Percentiles rank a stretch among this genome's conserved stretches.
These are phyloP conservation scores for Puntigrus tetrazona DNA, from an alignment of 2,113 vertebrate species.

Conservation along the genomic window DNA sequence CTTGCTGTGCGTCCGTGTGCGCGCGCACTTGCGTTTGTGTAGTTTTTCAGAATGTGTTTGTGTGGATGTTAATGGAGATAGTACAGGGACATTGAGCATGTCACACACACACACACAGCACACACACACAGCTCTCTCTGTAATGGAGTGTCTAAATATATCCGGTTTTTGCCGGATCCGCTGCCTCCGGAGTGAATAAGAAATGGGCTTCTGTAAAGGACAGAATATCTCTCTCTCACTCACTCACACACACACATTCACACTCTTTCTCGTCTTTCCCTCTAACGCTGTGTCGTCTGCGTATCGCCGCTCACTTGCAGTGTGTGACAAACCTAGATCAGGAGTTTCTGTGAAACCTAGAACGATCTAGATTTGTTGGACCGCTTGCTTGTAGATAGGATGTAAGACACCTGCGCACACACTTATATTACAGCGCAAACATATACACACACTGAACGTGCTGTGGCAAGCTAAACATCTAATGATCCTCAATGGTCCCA, in stretches of 20 bases:
- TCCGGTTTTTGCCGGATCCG: slow-evolving; percentile 56
- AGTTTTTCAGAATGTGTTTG: slow-evolving; percentile 17
- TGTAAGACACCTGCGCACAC: background rate
- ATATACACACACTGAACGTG: background rate
- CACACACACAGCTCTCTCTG: slow-evolving; percentile 44
- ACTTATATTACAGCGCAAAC: background rate
- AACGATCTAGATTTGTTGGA: background rate
- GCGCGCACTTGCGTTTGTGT: slow-evolving; percentile 25
- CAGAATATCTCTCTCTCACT: slow-evolving; percentile 32
- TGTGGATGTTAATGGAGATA: slow-evolving; percentile 12
- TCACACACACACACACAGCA: slow-evolving; percentile 47
- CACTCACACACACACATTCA: background rate
- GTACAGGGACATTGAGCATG: slow-evolving; percentile 29
- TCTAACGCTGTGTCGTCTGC: background rate
- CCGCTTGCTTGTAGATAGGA: slow-evolving; percentile 8
- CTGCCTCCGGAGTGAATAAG: slow-evolving; percentile 59
- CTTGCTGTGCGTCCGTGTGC: background rate
- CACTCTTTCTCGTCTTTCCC: background rate
- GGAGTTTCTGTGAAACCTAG: slow-evolving; percentile 4
- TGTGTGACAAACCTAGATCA: slow-evolving; percentile 9
- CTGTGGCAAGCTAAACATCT: slow-evolving; percentile 38
- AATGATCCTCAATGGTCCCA: slow-evolving; percentile 46
- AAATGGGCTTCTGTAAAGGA: slow-evolving; percentile 54
- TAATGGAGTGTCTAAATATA: slow-evolving; percentile 65
- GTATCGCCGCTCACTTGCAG: background rate